Base-by-base conservation (phyloP, 2,797 vertebrate species). In the Liparis tanakae region DNA sequence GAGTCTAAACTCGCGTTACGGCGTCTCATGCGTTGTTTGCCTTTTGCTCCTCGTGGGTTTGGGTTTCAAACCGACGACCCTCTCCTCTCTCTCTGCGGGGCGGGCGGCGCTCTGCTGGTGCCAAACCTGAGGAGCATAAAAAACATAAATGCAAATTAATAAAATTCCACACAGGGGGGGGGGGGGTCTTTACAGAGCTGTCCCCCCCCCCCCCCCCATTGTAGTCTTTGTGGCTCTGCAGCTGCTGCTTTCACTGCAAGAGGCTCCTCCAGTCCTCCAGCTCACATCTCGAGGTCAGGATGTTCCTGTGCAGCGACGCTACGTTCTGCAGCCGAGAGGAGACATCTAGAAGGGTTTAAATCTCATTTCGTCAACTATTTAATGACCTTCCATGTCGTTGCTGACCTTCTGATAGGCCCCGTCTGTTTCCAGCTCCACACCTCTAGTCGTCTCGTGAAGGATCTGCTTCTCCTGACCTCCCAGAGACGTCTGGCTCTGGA, bases 221-320 rank as follows among this genome's bases (percentile, higher is more conserved):
- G 91, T 92, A 91, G 91, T 90, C 91, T 92, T 90, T 90, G 89
- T 88, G 88, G 48, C 89, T 88, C 77, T 85, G 91, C 91, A 92
- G 92, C 91, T 93, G 91, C 85, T 88, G 87, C 34, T 84, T 90
- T 90, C 89, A 87, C 41, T 53, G 63, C 20, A n/a, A n/a, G n/a
- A n/a, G 75, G 56, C 69, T 15, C n/a, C 75, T 57, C 36, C 48
- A 64, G 71, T 58, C 70, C 76, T 75, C 80, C 59, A 34, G 70
- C 67, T 82, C 61, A 44, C 83, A 82, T n/a, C n/a, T 39, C 3
- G 20, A 3, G 46, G 18, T 9, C 4, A n/a, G 1, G 46, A 3
- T 2, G 37, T 7, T 18, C 7, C 17, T 39, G 37, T 39, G 37
- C 9, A 39, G 37, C 37, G 12, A 39, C 12, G 2, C 15, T 15